A percentile compares a stretch with the other conserved stretches of the same genome.
These are phyloP conservation scores for Synanthedon formicaeformis DNA, from an alignment of 2,888 invertebrate species.

Conservation along the genomic window DNA sequence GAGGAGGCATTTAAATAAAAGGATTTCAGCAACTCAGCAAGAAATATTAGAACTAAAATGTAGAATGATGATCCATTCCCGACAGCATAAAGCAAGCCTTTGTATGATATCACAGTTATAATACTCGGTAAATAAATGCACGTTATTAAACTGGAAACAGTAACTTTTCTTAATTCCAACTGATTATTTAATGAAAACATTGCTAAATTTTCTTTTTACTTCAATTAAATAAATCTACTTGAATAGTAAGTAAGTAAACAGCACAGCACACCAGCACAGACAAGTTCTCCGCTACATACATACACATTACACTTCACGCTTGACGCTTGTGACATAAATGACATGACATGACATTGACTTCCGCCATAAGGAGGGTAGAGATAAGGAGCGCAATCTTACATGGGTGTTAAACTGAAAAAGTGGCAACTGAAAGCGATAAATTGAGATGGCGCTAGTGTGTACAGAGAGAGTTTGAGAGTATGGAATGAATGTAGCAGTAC, in stretches of 20 bases:
- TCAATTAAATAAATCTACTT: too few species aligned
- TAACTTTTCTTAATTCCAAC: constrained; percentile 47
- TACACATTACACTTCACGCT: too few species aligned
- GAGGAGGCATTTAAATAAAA: constrained; percentile 43
- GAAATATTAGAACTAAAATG: constrained; percentile 46
- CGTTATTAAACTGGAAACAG: constrained; percentile 68
- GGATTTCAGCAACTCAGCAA: constrained; percentile 70
- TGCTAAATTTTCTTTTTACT: neutral
- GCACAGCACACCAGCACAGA: neutral
- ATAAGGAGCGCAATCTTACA: too few species aligned
- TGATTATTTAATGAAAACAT: constrained; percentile 56
- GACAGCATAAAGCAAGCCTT: constrained; percentile 70
- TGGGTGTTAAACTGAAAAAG: too few species aligned
- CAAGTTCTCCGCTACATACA: too few species aligned
- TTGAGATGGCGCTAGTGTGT: too few species aligned
- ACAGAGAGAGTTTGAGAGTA: too few species aligned
- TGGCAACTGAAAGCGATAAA: too few species aligned
- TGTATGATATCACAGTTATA: constrained; percentile 67
- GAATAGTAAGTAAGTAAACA: neutral
- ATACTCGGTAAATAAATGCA: constrained; percentile 74
- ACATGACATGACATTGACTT: too few species aligned
- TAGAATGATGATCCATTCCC: constrained; percentile 68
- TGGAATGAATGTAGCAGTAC: too few species aligned
- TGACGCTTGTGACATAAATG: too few species aligned
- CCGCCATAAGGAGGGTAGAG: too few species aligned